Evolutionary conservation across 2,888 invertebrate species (phyloP), one percentile per base, ranked within the genome.

Genomic region (Adelphocoris suturalis): DNA sequence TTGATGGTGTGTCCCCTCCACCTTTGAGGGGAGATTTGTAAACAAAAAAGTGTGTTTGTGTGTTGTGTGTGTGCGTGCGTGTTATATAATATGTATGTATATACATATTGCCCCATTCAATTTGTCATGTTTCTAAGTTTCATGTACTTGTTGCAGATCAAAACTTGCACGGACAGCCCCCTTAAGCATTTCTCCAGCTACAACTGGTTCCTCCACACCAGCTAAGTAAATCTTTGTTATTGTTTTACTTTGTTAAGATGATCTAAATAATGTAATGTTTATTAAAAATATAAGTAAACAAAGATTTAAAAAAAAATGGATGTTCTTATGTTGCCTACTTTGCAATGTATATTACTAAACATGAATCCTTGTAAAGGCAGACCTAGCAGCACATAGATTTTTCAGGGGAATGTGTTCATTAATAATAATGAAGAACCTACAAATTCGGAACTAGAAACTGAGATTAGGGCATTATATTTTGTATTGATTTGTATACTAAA

Each of bases 111-210:
- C 37, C 37, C 7, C 37, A 37, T 4, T 37, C 37, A 37, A 37
- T 37, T 37, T 37, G 2, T 37, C 37, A 37, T 37, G 37, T 37
- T 37, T 37, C 37, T 37, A 37, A 37, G 7, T 85, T 57, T 57
- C 27, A 78, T 78, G 12, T 76, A 3, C 48, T 9, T 61, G 13
- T 89, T 80, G 46, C 81, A 91, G 91, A 84, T 91, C 91, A 37
- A 91, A 91, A 89, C 82, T 91, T 57, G 90, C 90, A 37, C 89
- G 91, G 85, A 89, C 90, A 16, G 86, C 90, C 47, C 90, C 90
- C 19, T 48, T 82, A 37, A 86, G 19, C 46, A 46, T 61, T 23
- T 86, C 90, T 47, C 76, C 90, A 11, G 80, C 90, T 13, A 87
- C 88, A 37, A 87, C 89, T 48, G 88, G 76, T 47, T 86, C 84